A percentile compares a stretch with the other conserved stretches of the same genome.
Evolutionary conservation across 2,113 vertebrate genomes (phyloP).

Genomic region (Hypocryptadius cinnamomeus): DNA sequence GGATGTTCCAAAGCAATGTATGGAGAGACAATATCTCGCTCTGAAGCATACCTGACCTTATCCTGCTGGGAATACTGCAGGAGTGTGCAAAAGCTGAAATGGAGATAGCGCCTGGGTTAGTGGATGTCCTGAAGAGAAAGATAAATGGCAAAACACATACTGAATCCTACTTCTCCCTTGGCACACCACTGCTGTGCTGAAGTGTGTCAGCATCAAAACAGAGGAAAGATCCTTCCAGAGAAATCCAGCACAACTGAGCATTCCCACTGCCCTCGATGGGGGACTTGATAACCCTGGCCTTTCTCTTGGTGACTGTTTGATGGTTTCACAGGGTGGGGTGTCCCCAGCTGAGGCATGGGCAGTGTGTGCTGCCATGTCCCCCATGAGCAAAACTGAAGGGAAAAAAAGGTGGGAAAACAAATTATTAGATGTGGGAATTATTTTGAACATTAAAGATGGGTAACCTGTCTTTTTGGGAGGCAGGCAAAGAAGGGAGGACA

Average conservation of each 20-base stretch:
- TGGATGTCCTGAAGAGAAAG: not conserved
- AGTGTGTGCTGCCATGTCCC: not conserved
- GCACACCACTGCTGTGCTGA: not conserved
- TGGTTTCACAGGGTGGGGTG: not conserved
- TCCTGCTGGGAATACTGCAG: not conserved
- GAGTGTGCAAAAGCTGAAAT: not conserved
- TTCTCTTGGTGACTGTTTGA: not conserved
- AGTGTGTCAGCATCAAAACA: not conserved
- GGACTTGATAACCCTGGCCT: not conserved
- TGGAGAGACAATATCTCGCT: not conserved
- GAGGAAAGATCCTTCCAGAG: not conserved
- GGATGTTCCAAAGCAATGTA: not conserved
- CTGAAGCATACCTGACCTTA: not conserved
- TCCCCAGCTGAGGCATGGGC: not conserved
- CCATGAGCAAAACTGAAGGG: fast-evolving
- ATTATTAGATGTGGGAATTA: not conserved
- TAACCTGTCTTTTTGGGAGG: not conserved
- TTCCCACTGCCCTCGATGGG: fast-evolving
- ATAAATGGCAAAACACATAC: not conserved
- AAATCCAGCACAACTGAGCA: not conserved
- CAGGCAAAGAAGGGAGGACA: not conserved
- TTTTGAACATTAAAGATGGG: not conserved
- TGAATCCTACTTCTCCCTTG: not conserved
- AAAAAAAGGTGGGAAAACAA: not conserved
- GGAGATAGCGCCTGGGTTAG: not conserved